Conservation (phyloP, 2,797 vertebrate genomes). For the Iguana delicatissima region DNA sequence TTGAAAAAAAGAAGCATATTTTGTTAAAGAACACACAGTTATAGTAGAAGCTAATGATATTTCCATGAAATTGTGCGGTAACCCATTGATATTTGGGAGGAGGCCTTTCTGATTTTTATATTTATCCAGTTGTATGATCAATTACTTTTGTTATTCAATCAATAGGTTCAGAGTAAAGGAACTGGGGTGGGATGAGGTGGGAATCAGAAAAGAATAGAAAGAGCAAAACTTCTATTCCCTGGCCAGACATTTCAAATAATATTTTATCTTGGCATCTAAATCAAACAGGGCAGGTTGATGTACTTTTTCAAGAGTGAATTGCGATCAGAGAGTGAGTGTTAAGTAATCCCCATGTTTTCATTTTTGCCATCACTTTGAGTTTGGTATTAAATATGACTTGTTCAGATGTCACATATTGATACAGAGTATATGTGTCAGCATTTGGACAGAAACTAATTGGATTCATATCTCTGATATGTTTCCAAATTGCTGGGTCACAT, state of each 20-base stretch:
- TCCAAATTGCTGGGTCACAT: slow-evolving; percentile 81
- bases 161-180: slow-evolving; percentile 12
- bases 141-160: slow-evolving; percentile 46
- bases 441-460: slow-evolving; percentile 79
- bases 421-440: slow-evolving; percentile 66
- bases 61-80: slow-evolving; percentile 35
- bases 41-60: slow-evolving; percentile 36
- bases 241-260: slow-evolving; percentile 60
- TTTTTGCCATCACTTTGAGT: slow-evolving; percentile 73
- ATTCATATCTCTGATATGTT: slow-evolving; percentile 82
- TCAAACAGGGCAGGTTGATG: slow-evolving; percentile 39
- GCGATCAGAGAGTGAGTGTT: slow-evolving; percentile 57
- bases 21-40: slow-evolving; percentile 20
- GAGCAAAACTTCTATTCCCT: slow-evolving; percentile 52
- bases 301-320: slow-evolving; percentile 45
- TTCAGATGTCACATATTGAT: slow-evolving; percentile 69
- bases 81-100: slow-evolving; percentile 12
- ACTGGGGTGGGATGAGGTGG: not conserved
- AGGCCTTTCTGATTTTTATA: slow-evolving; percentile 16
- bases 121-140: slow-evolving; percentile 52
- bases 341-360: slow-evolving; percentile 69
- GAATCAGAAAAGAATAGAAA: not conserved
- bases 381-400: slow-evolving; percentile 72
- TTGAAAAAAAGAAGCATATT: not conserved
- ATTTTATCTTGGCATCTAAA: slow-evolving; percentile 64